Percentiles rank a stretch among this genome's conserved stretches.
Conservation (phyloP, 2,113 vertebrate genomes). For the Lota lota region DNA sequence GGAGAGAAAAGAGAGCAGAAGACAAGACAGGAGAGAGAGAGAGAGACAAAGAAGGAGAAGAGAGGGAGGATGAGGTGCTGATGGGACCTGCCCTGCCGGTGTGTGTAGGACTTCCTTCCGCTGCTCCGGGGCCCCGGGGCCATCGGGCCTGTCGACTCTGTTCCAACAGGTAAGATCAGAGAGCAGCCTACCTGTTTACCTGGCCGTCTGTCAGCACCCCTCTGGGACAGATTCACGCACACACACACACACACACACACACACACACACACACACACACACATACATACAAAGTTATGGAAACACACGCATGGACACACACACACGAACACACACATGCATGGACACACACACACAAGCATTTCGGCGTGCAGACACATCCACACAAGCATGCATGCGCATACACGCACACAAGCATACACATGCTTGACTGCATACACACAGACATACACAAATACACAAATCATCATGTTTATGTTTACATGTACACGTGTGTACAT, state of each 20-base stretch:
- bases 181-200: slow-evolving; percentile 61
- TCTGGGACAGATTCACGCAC: slow-evolving; percentile 27
- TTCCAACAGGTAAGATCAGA: slow-evolving; percentile 67
- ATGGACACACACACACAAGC: not conserved
- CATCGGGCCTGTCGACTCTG: slow-evolving; percentile 40
- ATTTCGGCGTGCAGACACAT: not conserved
- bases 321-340: slow-evolving; percentile 59
- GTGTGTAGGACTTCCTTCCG: slow-evolving; percentile 52
- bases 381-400: not conserved
- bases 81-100: slow-evolving; percentile 22
- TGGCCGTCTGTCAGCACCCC: slow-evolving; percentile 63
- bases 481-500: not conserved
- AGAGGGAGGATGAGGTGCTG: slow-evolving; percentile 37
- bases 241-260: too few species aligned
- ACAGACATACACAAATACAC: not conserved
- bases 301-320: slow-evolving; percentile 32
- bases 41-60: not conserved
- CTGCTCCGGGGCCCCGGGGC: slow-evolving; percentile 43
- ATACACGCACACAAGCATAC: not conserved
- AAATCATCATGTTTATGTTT: not conserved
- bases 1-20: not conserved
- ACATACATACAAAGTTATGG: slow-evolving; percentile 11
- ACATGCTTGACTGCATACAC: not conserved
- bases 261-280: slow-evolving; percentile 27
- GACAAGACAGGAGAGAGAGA: not conserved